Base-by-base conservation (phyloP, 2,888 invertebrate genomes). In the Melinaea marsaeus region DNA sequence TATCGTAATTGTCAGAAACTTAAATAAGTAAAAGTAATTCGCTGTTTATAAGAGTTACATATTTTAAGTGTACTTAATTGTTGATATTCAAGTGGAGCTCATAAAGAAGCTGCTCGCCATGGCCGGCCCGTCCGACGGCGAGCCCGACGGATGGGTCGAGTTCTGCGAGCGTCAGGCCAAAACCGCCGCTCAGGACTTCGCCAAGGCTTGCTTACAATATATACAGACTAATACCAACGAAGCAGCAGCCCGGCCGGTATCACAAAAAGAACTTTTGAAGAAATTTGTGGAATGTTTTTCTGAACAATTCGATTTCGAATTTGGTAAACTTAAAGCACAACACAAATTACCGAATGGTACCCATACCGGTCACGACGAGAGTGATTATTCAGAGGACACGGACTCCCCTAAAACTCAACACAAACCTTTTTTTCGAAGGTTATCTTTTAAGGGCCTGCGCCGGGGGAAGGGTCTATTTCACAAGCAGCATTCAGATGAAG, bases 401-500 rank as follows among this genome's bases (percentile, higher is more conserved):
- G 94, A 94, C 60, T 95, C 96, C 0, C 95, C 96, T 0, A 96
- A 95, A 85, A 93, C 95, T 60, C 94, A 93, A 71, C 95, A 95
- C 74, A 96, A 96, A 80, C 95, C 96, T 2, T 96, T 97, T 81
- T 95, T 96, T 79, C 92, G 96, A 73, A 92, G 97, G 73, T 92
- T 98, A 68, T 98, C 98, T 34, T 96, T 98, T 75, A 97, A 97
- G 81, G 96, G 96, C 66, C 88, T 97, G 60, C 94, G 96, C 66
- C 80, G 95, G 93, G 94, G 95, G 73, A 93, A 92, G 79, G 95
- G 96, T 51, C 92, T 98, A 57, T 98, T 98, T 77, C 96, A 96
- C 81, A 98, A 97, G 79, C 97, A 97, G 77, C 94, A 95, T 79
- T 97, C 97, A 32, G 98, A 98, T 75, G 97, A 97, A 76, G 93